phyloP scores from a whole-genome alignment of 2,113 vertebrate species.

The Ceratotherium simum region DNA sequence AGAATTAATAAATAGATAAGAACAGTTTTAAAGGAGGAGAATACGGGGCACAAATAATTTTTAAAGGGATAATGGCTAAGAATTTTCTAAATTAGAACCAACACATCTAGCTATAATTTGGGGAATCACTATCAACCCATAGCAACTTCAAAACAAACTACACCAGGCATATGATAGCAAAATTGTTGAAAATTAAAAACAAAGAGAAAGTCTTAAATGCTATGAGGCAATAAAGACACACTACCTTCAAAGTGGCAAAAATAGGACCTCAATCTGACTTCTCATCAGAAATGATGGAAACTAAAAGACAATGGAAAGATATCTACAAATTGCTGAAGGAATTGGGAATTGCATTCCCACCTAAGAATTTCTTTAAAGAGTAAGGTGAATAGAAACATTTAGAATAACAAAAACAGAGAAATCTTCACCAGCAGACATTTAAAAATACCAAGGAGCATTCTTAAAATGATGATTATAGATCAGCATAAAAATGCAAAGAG shows the following conservation, averaged over 20 bases:
- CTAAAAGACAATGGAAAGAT: background rate
- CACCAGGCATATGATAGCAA: background rate
- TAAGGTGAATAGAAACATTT: background rate
- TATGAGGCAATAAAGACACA: background rate
- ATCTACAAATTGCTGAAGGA: background rate
- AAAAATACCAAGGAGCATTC: background rate
- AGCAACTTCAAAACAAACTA: background rate
- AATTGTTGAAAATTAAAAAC: background rate
- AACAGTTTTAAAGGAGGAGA: background rate
- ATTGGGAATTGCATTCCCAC: background rate
- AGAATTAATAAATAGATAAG: background rate
- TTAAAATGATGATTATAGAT: background rate
- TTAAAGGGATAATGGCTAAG: background rate
- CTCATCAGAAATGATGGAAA: background rate
- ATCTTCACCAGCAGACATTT: background rate
- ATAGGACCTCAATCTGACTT: background rate
- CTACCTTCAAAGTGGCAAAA: background rate
- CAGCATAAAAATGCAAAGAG: background rate
- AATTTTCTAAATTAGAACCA: background rate
- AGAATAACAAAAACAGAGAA: background rate
- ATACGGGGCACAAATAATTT: background rate
- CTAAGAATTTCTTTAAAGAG: background rate
- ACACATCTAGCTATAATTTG: background rate
- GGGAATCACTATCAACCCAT: background rate
- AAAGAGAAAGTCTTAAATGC: background rate